Conservation (phyloP, 2,113 vertebrate genomes). For the Aleadryas rufinucha region DNA sequence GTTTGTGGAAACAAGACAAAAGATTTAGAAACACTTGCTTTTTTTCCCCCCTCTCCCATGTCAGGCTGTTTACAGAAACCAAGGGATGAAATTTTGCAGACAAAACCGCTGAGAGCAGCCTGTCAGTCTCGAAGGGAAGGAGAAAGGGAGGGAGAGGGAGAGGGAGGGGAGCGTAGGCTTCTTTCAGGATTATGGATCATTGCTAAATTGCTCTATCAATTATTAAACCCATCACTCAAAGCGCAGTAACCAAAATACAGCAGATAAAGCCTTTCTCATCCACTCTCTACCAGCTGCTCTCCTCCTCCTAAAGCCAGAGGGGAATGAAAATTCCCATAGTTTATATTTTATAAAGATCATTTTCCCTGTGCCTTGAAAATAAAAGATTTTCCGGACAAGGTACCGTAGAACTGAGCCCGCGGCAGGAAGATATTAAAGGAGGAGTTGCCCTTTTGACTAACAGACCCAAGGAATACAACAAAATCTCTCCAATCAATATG, state of each 20-base stretch:
- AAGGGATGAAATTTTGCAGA: constrained; percentile 40
- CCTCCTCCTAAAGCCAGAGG: constrained; percentile 32
- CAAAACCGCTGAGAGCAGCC: constrained; percentile 36
- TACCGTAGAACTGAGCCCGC: rapidly evolving
- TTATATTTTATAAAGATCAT: constrained; percentile 38
- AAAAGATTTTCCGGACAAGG: background rate
- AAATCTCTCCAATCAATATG: background rate
- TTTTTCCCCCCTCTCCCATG: background rate
- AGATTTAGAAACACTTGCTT: constrained; percentile 26
- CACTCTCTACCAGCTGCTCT: constrained; percentile 50
- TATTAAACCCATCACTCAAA: constrained; percentile 62
- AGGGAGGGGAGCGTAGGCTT: background rate
- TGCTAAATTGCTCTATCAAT: constrained; percentile 65
- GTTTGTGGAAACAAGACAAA: constrained; percentile 38
- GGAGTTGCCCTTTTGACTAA: background rate
- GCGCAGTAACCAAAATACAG: constrained; percentile 47
- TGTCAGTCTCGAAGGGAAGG: background rate
- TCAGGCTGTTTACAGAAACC: constrained; percentile 50
- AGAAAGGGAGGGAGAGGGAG: background rate
- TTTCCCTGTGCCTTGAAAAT: constrained; percentile 28
- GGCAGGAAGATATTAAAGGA: background rate
- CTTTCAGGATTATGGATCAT: constrained; percentile 63
- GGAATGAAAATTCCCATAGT: constrained; percentile 47
- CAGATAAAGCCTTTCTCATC: constrained; percentile 57
- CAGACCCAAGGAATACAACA: constrained; percentile 1